These are phyloP conservation scores for Drosophila borealis DNA, from an alignment of 2,888 invertebrate genomes.

Conservation along the genomic window DNA sequence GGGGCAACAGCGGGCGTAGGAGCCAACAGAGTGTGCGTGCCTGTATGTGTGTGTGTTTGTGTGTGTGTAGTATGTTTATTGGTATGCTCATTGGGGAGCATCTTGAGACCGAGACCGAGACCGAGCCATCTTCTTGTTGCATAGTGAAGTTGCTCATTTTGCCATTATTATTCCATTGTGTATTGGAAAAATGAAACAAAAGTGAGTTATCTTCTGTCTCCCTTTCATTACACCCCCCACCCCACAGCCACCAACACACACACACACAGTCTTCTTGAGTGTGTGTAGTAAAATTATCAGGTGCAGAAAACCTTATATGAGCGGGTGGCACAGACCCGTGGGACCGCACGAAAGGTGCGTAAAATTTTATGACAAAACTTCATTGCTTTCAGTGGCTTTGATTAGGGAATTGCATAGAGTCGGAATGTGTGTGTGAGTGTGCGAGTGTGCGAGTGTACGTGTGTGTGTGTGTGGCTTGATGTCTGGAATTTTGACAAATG, in stretches of 20 bases:
- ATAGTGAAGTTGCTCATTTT: constrained; percentile 84
- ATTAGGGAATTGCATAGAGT: constrained; percentile 55
- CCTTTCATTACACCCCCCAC: constrained; percentile 7
- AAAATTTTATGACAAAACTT: constrained; percentile 72
- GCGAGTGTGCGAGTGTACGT: not conserved
- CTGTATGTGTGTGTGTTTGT: constrained; percentile 52
- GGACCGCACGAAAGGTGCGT: constrained; percentile 63
- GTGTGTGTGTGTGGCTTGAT: constrained; percentile 12
- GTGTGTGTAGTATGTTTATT: constrained; percentile 76
- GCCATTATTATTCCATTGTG: constrained; percentile 83
- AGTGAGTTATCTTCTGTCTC: constrained; percentile 82
- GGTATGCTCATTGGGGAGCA: constrained; percentile 79
- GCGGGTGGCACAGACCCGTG: constrained; percentile 17
- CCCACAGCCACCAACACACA: not conserved
- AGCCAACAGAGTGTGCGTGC: constrained; percentile 30
- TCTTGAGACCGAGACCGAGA: constrained; percentile 74
- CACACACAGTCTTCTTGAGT: constrained; percentile 6
- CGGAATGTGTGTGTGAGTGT: constrained; percentile 6
- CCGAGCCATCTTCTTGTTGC: constrained; percentile 73
- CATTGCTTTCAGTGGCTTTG: constrained; percentile 62
- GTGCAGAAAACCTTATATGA: constrained; percentile 49
- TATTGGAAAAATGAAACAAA: constrained; percentile 84
- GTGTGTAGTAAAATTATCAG: constrained; percentile 63
- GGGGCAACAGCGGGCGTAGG: constrained; percentile 28
- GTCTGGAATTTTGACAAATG: constrained; percentile 62